A percentile compares a stretch with the other conserved stretches of the same genome.
Evolutionary conservation across 92 coral and sea anemone species (phyloP).

Genomic region (Virgularia gustaviana): DNA sequence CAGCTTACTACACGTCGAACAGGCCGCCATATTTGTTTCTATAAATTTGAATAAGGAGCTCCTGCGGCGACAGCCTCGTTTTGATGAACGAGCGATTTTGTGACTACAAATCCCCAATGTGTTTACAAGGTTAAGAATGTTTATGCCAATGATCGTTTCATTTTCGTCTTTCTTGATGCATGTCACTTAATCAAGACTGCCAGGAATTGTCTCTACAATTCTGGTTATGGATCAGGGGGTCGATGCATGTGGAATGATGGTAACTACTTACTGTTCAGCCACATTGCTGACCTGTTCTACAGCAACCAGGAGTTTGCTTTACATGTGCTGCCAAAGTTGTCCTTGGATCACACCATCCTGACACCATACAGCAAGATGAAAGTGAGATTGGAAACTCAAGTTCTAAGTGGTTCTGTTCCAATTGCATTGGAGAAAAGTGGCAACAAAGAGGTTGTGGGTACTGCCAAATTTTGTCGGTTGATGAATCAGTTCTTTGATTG

Average conservation of each 20-base stretch:
- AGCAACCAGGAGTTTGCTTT: conserved; percentile 13
- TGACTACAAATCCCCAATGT: no score
- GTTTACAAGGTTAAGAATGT: background rate
- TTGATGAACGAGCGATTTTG: no score
- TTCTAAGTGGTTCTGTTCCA: conserved; percentile 14
- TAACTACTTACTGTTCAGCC: conserved; percentile 5
- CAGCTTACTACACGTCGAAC: no score
- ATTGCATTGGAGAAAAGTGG: conserved; percentile 3
- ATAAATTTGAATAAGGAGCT: no score
- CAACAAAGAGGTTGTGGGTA: conserved; percentile 45
- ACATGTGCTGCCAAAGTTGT: conserved; percentile 14
- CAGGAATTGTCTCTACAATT: conserved; percentile 3
- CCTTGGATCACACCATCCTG: conserved; percentile 29
- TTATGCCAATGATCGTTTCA: conserved; percentile 20
- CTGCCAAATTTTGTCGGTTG: conserved; percentile 55
- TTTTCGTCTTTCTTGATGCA: conserved; percentile 12
- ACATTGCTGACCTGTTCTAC: conserved; percentile 32
- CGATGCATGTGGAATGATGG: conserved; percentile 29
- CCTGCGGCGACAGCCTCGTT: no score
- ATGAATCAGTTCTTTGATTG: conserved; percentile 58
- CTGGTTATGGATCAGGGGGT: background rate
- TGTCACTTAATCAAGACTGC: conserved; percentile 19
- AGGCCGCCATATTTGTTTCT: no score
- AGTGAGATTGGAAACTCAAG: conserved; percentile 24
- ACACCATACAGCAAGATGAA: conserved; percentile 22